Evolutionary conservation across 2,113 vertebrate genomes (phyloP).

Genomic region (Takifugu flavidus): DNA sequence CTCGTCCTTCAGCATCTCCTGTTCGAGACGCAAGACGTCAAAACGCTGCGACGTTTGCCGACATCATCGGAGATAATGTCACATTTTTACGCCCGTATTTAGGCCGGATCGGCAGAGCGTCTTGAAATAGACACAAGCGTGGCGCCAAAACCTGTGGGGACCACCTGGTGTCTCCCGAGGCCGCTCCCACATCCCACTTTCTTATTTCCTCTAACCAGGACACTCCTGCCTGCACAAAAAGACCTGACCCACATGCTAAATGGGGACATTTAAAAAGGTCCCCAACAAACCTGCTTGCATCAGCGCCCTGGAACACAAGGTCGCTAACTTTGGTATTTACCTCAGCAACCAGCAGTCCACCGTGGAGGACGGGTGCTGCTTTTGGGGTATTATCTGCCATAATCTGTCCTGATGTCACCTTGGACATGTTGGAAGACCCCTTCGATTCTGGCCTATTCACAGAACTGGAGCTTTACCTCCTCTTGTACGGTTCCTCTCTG

Average conservation of each 20-base stretch:
- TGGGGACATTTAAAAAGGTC: constrained; percentile 47
- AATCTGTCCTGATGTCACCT: too few relatives aligned
- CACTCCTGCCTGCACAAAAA: constrained; percentile 24
- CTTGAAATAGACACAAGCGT: constrained; percentile 66
- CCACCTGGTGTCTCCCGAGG: constrained; percentile 55
- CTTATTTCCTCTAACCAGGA: constrained; percentile 49
- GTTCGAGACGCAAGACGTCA: constrained; percentile 13
- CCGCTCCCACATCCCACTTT: constrained; percentile 58
- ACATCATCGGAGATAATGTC: too few relatives aligned
- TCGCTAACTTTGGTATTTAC: constrained; percentile 20
- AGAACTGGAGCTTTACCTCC: too few relatives aligned
- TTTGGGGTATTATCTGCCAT: background rate
- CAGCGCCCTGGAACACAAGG: constrained; percentile 27
- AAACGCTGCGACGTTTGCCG: background rate
- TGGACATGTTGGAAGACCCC: too few relatives aligned
- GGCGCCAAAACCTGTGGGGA: constrained; percentile 56
- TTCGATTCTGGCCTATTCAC: too few relatives aligned
- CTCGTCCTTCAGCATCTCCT: constrained; percentile 99
- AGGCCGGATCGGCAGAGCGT: constrained; percentile 48
- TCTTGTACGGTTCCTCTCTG: too few relatives aligned
- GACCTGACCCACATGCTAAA: constrained; percentile 60
- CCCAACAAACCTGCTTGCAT: constrained; percentile 35
- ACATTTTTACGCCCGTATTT: constrained; percentile 23
- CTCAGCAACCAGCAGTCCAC: background rate
- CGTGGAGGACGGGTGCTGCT: background rate